Evolutionary conservation across 2,113 vertebrate species (phyloP), one percentile per base, ranked within the genome.

Genomic region (Zonotrichia leucophrys): DNA sequence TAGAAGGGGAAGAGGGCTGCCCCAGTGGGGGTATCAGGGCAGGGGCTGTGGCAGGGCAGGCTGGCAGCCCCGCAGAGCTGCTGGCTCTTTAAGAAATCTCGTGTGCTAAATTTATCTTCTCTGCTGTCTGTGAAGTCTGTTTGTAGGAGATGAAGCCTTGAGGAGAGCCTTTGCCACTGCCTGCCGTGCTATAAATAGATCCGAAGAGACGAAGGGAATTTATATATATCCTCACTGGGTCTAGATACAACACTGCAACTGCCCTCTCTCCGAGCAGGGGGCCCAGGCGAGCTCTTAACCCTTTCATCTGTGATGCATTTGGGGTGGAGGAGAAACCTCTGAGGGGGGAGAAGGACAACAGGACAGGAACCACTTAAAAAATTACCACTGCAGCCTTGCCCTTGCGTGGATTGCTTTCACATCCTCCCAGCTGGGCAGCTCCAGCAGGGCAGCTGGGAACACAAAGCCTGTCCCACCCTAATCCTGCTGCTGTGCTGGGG

Each of bases 71-170:
- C 9, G 28, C 41, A 90, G 68, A 82, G 94, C 90, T 72, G 77
- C 95, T 94, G 94, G 88, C 94, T 92, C 91, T 96, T 95, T 95
- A 93, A 96, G 93, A 96, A 93, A 89, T 94, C 91, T 96, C 95
- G 90, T 92, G 90, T 95, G 93, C 87, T 97, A 96, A 96, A 93
- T 96, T 96, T 96, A 89, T 97, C 96, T 96, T 37, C 85, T 97
- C 80, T 87, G 83, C 92, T 96, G 95, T 96, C 94, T 97, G 95
- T 93, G 94, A 94, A 94, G 94, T 95, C 80, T 85, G 95, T 96
- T 96, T 97, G 90, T 97, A 97, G 96, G 95, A 95, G 95, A 91
- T 96, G 95, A 96, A 82, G 85, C 94, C 94, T 94, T 96, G 94
- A 97, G 80, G 96, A 93, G 86, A 96, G 95, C 92, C 94, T 93